Base-by-base conservation (phyloP, 2,113 vertebrate genomes). In the Crypturellus undulatus region DNA sequence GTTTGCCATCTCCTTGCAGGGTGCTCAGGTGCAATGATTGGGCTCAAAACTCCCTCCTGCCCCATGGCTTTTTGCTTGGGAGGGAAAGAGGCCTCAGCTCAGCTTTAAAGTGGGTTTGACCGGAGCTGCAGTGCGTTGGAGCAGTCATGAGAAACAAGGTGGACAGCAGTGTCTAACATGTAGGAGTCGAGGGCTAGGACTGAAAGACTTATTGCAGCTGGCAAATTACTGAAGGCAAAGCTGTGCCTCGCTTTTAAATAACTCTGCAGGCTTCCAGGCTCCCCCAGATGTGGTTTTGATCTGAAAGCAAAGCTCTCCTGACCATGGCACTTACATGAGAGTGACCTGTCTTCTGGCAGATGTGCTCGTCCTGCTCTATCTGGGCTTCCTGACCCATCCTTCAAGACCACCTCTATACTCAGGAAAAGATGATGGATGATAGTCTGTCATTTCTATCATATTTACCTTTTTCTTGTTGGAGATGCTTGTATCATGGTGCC, bases 381-480 rank as follows among this genome's bases (percentile, higher is more conserved):
- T 43, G 77, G 81, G n/a, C 6, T 67, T 24, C 10, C 4, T 79
- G 71, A 42, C 1, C 20, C 32, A 9, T 51, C 17, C 38, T 77
- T n/a, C 73, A 56, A 70, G 51, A 51, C 18, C 6, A 26, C 4
- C 0, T 0, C 49, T 77, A 67, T n/a, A 72, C 36, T 15, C 15
- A 2, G 16, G 25, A 12, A 26, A 34, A 13, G 17, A 34, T 0
- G 0, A 25, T 21, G 70, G 40, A 63, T 56, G 9, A 26, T 16
- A 52, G 9, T 22, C 79, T 60, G 10, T 84, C 6, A 59, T 79
- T 87, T 47, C 67, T 45, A 11, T 43, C 1, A 3, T 28, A 36
- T 52, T 60, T 30, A 19, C 28, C 4, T 83, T 70, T 59, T 79
- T 10, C 47, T 84, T 20, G 30, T 22, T 71, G 36, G 24, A 86